phyloP scores from a whole-genome alignment of 2,888 invertebrate genomes.

The Oscheius onirici region DNA sequence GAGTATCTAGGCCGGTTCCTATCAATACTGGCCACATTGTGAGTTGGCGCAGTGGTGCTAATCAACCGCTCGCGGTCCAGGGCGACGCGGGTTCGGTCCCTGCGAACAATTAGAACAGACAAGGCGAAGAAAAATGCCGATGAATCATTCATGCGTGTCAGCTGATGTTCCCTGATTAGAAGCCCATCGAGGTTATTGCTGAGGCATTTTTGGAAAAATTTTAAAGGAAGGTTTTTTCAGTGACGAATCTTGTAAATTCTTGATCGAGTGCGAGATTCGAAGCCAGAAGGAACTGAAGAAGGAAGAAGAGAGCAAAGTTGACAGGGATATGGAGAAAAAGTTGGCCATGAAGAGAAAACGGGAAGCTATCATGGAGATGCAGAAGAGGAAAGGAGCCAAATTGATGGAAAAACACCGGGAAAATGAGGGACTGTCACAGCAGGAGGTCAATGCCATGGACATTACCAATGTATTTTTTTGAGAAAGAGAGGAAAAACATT shows the following conservation, averaged over 20 bases:
- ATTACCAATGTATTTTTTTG: slow-evolving; percentile 36
- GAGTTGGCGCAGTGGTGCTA: slow-evolving; percentile 16
- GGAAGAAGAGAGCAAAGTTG: slow-evolving; percentile 27
- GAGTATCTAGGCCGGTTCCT: slow-evolving; percentile 45
- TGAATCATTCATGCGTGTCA: slow-evolving; percentile 45
- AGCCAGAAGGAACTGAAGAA: slow-evolving; percentile 3
- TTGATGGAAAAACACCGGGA: slow-evolving; percentile 60
- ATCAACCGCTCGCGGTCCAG: not conserved
- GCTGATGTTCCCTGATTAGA: slow-evolving; percentile 40
- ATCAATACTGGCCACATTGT: slow-evolving; percentile 35
- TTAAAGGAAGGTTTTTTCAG: not conserved
- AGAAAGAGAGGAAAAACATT: not conserved
- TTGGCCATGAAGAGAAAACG: slow-evolving; percentile 25
- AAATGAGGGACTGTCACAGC: slow-evolving; percentile 54
- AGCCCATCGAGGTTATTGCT: slow-evolving; percentile 26
- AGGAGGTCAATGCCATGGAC: slow-evolving; percentile 55
- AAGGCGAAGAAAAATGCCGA: slow-evolving; percentile 8
- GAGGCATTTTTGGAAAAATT: slow-evolving; percentile 24
- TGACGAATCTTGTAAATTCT: not conserved
- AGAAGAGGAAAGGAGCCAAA: slow-evolving; percentile 35
- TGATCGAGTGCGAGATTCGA: slow-evolving; percentile 7
- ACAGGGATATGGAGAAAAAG: slow-evolving; percentile 33
- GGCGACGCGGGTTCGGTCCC: slow-evolving; percentile 5
- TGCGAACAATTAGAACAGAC: not conserved
- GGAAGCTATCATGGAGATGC: slow-evolving; percentile 22